Conservation (phyloP, 2,888 invertebrate species). For the Rotaria sp. region DNA sequence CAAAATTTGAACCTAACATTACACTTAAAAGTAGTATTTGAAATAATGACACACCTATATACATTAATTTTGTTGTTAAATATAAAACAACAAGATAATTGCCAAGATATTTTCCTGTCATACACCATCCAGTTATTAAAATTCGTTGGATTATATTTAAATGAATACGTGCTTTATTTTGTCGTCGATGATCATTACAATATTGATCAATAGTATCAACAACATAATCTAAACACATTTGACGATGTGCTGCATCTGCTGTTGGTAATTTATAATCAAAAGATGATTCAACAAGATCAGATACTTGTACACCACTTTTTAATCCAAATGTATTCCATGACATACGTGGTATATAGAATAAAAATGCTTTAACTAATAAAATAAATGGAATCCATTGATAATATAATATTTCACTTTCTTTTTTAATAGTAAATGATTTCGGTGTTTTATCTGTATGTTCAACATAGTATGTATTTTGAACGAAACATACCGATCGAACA, state of each 20-base stretch:
- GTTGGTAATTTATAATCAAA: slow-evolving; percentile 35
- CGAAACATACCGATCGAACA: slow-evolving; percentile 44
- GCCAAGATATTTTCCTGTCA: slow-evolving; percentile 34
- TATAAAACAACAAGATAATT: slow-evolving; percentile 38
- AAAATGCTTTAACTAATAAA: slow-evolving; percentile 36
- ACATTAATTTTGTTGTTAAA: slow-evolving; percentile 36
- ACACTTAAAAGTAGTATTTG: slow-evolving; percentile 36
- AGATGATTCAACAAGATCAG: slow-evolving; percentile 35
- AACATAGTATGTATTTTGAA: slow-evolving; percentile 43
- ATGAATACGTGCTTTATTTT: not conserved
- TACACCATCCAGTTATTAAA: slow-evolving; percentile 24
- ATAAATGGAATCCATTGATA: slow-evolving; percentile 41
- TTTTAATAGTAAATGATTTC: not conserved
- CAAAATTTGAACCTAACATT: slow-evolving; percentile 39
- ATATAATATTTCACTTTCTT: slow-evolving; percentile 34
- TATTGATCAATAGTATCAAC: slow-evolving; percentile 40
- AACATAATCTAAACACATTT: slow-evolving; percentile 34
- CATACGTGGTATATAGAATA: slow-evolving; percentile 39
- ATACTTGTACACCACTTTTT: slow-evolving; percentile 32
- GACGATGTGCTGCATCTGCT: slow-evolving; percentile 27
- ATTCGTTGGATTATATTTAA: slow-evolving; percentile 19
- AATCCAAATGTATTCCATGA: slow-evolving; percentile 32
- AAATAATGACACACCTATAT: slow-evolving; percentile 34
- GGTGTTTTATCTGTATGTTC: slow-evolving; percentile 34
- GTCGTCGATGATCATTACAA: slow-evolving; percentile 33